Conservation (phyloP, 2,797 vertebrate genomes). For the Falco peregrinus region DNA sequence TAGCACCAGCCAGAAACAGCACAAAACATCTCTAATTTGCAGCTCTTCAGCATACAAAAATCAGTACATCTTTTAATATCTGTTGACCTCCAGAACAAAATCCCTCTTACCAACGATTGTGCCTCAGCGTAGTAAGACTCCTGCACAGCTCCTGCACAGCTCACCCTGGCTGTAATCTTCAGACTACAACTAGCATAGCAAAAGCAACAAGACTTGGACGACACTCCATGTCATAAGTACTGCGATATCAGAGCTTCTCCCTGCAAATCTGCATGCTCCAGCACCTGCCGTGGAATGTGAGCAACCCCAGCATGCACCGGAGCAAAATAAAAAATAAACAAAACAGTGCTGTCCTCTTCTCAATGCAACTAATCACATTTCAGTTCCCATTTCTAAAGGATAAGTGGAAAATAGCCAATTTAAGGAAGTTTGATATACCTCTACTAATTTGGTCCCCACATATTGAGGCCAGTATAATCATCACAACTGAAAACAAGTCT, state of each 20-base stretch:
- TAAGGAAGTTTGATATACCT: neutral
- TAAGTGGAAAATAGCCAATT: neutral
- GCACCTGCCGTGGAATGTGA: neutral
- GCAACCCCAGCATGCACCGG: neutral
- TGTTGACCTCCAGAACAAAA: neutral
- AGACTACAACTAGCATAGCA: neutral
- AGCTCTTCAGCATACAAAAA: neutral
- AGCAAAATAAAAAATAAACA: neutral
- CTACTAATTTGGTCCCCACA: neutral
- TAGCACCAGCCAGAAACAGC: neutral
- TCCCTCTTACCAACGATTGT: neutral
- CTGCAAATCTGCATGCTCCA: neutral
- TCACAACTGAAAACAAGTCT: neutral
- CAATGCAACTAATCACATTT: neutral
- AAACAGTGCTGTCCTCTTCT: neutral
- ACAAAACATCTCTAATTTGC: neutral
- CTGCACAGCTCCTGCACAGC: neutral
- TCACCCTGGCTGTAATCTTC: neutral
- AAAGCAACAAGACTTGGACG: neutral
- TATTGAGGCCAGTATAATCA: no score
- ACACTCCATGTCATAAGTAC: rapidly evolving
- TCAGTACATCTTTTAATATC: neutral
- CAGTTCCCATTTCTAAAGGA: neutral
- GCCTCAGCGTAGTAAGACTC: rapidly evolving
- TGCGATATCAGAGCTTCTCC: neutral